Percentiles rank a stretch among this genome's conserved stretches.
These are phyloP conservation scores for Catostylus mosaicus DNA, from an alignment of 30 jellyfish, hydroid and myxozoan species.

Conservation along the genomic window DNA sequence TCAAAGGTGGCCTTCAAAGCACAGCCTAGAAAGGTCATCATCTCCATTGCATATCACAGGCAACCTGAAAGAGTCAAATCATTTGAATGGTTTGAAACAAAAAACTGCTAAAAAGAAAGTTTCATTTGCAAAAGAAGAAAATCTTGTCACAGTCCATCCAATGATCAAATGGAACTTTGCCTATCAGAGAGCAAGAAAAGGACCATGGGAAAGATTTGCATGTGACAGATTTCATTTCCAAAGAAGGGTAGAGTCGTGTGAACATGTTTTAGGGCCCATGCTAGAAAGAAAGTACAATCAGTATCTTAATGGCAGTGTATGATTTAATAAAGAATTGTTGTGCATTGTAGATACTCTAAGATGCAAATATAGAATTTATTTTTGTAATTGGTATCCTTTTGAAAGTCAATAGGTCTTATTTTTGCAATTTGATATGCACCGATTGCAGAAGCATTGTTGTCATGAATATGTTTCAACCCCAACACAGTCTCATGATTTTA, in stretches of 20 bases:
- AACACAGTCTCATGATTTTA: too few relatives aligned
- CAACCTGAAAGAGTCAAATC: not conserved
- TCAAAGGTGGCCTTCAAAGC: not conserved
- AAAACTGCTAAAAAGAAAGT: conserved; percentile 28
- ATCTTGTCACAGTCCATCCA: conserved; percentile 47
- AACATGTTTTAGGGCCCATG: conserved; percentile 21
- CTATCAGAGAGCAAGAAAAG: conserved; percentile 56
- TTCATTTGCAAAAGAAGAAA: conserved; percentile 43
- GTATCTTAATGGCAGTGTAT: not conserved
- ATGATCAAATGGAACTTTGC: conserved; percentile 64
- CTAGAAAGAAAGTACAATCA: conserved; percentile 28
- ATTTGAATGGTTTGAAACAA: not conserved
- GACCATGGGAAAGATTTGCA: conserved; percentile 67
- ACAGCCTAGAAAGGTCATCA: not conserved
- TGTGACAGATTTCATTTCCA: conserved; percentile 61
- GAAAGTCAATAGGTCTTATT: too few relatives aligned
- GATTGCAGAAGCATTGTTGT: too few relatives aligned
- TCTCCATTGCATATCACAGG: not conserved
- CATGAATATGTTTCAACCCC: too few relatives aligned
- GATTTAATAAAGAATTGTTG: not conserved
- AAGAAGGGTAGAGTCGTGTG: conserved; percentile 40
- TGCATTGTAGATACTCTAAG: too few relatives aligned
- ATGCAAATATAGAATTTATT: too few relatives aligned
- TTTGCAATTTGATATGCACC: too few relatives aligned
- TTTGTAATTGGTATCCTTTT: too few relatives aligned